phyloP scores from a whole-genome alignment of 2,888 invertebrate genomes.

The Dicyrtomina minuta region DNA sequence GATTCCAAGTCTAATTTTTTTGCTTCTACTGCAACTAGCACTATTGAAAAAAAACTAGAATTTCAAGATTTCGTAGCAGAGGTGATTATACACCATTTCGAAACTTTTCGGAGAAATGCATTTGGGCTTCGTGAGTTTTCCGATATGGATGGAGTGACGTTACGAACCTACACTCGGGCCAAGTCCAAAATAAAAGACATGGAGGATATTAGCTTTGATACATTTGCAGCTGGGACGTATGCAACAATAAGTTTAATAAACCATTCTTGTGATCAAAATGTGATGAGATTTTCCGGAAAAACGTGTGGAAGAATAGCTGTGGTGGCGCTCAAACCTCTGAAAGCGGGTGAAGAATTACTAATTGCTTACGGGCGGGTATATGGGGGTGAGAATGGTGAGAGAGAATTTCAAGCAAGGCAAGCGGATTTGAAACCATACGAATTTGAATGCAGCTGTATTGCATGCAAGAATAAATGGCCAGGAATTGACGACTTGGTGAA shows the following conservation, averaged over 20 bases:
- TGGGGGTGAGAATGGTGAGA: no score
- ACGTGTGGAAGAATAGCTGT: neutral
- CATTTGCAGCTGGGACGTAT: neutral
- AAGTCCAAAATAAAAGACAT: no score
- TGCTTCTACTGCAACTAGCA: neutral
- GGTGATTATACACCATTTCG: constrained; percentile 7
- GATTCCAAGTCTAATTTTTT: constrained; percentile 4
- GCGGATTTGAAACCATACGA: neutral
- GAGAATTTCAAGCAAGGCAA: no score
- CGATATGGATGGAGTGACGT: neutral
- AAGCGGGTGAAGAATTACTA: neutral
- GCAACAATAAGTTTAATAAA: neutral
- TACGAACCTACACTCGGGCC: neutral
- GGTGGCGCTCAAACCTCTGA: neutral
- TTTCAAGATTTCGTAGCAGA: constrained; percentile 9
- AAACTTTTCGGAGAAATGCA: neutral
- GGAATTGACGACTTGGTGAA: no score
- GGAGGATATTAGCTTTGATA: no score
- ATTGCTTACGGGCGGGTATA: constrained; percentile 2
- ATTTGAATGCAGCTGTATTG: neutral
- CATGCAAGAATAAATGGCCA: neutral
- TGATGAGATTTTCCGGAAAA: neutral
- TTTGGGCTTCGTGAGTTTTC: neutral
- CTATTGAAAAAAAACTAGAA: no score
- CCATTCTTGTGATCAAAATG: constrained; percentile 18